Percentiles rank a stretch among this genome's conserved stretches.
Conservation (phyloP, 2,888 invertebrate species). For the Neoscelio sp. region DNA sequence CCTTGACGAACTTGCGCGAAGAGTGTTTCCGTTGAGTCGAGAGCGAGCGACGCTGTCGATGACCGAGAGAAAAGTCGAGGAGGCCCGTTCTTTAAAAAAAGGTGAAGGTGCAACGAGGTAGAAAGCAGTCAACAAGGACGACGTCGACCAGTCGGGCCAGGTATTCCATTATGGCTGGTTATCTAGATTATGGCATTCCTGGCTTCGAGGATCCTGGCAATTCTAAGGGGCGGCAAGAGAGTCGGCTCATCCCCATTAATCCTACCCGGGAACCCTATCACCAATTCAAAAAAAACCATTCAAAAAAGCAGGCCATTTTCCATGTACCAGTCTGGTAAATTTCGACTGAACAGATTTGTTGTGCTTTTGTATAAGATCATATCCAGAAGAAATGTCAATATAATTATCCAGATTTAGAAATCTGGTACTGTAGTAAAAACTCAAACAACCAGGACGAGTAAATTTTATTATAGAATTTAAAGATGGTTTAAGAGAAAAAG, state of each 20-base stretch:
- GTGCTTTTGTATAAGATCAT: too few species aligned
- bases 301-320: constrained; percentile 24
- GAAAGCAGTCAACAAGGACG: constrained; percentile 77
- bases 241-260: constrained; percentile 76
- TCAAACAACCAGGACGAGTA: too few species aligned
- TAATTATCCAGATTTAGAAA: too few species aligned
- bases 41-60: constrained; percentile 64
- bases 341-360: too few species aligned
- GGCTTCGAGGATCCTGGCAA: constrained; percentile 77
- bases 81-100: constrained; percentile 69
- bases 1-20: constrained; percentile 17
- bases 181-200: constrained; percentile 83
- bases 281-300: constrained; percentile 75
- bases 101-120: constrained; percentile 80
- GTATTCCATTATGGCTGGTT: constrained; percentile 82
- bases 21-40: constrained; percentile 47
- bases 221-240: constrained; percentile 69
- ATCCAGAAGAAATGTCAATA: too few species aligned
- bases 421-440: too few species aligned
- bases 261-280: constrained; percentile 71
- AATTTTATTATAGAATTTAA: too few species aligned
- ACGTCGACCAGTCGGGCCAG: constrained; percentile 71
- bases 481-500: too few species aligned
- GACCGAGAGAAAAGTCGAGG: constrained; percentile 71
- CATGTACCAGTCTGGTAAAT: neutral